Base-by-base conservation (phyloP, 1,140 invertebrate species). In the Plutomurus gul region DNA sequence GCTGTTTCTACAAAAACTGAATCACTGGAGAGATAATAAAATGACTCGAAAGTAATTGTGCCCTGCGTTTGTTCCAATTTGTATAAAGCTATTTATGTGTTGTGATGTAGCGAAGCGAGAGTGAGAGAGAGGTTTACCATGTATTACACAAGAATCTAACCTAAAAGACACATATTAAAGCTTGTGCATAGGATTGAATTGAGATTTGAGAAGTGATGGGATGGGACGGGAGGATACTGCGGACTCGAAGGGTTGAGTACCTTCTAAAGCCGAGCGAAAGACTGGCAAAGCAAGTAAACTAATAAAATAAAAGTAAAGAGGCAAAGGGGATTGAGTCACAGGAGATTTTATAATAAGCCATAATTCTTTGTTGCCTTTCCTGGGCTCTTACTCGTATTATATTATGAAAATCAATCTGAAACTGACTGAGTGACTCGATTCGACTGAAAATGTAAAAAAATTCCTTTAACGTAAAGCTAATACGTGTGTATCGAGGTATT, bases 361-460 rank as follows among this genome's bases (percentile, higher is more conserved):
- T 72, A 72, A 72, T 72, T 72, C 70, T 72, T 72, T 72, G 70
- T 72, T 46, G 70, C 56, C 56, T 65, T 65, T 65, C 27, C 27
- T 65, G 36, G 25, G 27, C 56, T 65, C 16, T 10, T 43, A n/a
- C n/a, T 43, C 39, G 70, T 40, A 43, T 72, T 46, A 43, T 72
- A 18, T 72, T 72, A 72, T 77, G 76, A 77, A 77, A 77, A 77
- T 77, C 76, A 77, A 77, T 71, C 76, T 71, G 76, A 56, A 60
- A 76, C 22, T 65, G 20, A 56, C 13, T 25, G 56, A 65, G 56
- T 65, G 27, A 33, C 56, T 65, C 36, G 47, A n/a, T n/a, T n/a
- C n/a, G 47, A 22, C 25, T 51, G 20, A 22, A 65, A 65, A 65
- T 33, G 56, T 33, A 65, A 16, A 3, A 16, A 30, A n/a, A n/a